phyloP scores from a whole-genome alignment of 2,888 invertebrate species.

The Meghimatium bilineatum region DNA sequence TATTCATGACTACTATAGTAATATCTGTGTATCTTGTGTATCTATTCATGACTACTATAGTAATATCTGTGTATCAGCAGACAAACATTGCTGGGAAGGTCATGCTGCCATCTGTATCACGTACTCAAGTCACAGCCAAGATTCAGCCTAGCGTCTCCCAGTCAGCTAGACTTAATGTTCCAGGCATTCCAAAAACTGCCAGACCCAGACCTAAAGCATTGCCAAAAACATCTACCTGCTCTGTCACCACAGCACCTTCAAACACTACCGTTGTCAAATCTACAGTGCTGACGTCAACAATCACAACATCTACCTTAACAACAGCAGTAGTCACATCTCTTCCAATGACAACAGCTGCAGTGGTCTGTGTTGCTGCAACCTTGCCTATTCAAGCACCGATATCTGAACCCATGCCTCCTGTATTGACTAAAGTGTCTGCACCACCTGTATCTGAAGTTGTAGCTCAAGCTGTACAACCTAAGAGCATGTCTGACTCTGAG shows the following conservation, averaged over 20 bases:
- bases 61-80: neutral
- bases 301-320: neutral
- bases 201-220: conserved; percentile 52
- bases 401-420: neutral
- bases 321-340: conserved; percentile 19
- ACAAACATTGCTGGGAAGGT: conserved; percentile 56
- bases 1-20: no score
- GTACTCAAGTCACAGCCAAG: conserved; percentile 64
- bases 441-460: conserved; percentile 13
- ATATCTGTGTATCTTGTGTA: no score
- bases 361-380: conserved; percentile 52
- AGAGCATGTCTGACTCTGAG: conserved; percentile 64
- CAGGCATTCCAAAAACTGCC: conserved; percentile 48
- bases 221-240: conserved; percentile 44
- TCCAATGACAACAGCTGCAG: conserved; percentile 46
- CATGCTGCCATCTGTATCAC: conserved; percentile 65
- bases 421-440: conserved; percentile 19
- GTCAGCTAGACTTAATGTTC: conserved; percentile 49
- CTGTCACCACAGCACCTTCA: conserved; percentile 30
- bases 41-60: no score
- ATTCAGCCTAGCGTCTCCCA: conserved; percentile 61
- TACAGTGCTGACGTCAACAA: conserved; percentile 40
- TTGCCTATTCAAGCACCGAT: neutral
- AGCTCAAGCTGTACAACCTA: conserved; percentile 35
- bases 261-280: conserved; percentile 32